Conservation (phyloP, 37 sponge, comb jelly and placozoan species). For the Beroe forskalii region DNA sequence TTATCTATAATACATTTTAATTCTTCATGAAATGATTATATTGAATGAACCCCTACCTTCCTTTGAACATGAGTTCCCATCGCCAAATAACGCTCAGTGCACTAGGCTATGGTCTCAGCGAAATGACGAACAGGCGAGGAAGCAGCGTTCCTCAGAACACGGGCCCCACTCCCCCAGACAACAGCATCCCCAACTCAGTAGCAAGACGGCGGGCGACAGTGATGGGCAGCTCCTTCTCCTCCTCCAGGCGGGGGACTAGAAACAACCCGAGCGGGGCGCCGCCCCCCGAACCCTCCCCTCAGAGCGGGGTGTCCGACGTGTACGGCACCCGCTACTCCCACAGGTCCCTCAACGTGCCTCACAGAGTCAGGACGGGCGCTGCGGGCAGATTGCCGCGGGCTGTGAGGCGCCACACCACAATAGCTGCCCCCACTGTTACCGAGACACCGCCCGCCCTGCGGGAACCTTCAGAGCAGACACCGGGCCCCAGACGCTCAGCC, state of each 20-base stretch:
- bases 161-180: neutral
- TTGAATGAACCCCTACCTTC: too few species aligned
- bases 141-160: neutral
- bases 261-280: neutral
- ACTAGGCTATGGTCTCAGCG: slow-evolving; percentile 48
- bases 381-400: neutral
- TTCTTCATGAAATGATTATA: too few species aligned
- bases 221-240: slow-evolving; percentile 43
- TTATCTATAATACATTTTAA: too few species aligned
- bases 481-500: slow-evolving; percentile 46
- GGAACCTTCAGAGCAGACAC: slow-evolving; percentile 37
- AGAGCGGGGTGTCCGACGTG: neutral
- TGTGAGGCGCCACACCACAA: slow-evolving; percentile 24
- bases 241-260: neutral
- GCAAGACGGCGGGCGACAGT: slow-evolving; percentile 22
- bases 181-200: slow-evolving; percentile 43
- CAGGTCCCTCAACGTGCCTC: slow-evolving; percentile 1
- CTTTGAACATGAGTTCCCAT: too few species aligned
- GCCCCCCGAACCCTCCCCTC: neutral
- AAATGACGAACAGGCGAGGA: slow-evolving; percentile 31
- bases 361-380: neutral
- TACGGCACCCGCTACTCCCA: slow-evolving; percentile 1
- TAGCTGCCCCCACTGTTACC: neutral
- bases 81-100: too few species aligned
- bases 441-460: neutral